Percentiles rank a stretch among this genome's conserved stretches.
Evolutionary conservation across 2,888 invertebrate species (phyloP).

Genomic region (Entomobrya multifasciata): DNA sequence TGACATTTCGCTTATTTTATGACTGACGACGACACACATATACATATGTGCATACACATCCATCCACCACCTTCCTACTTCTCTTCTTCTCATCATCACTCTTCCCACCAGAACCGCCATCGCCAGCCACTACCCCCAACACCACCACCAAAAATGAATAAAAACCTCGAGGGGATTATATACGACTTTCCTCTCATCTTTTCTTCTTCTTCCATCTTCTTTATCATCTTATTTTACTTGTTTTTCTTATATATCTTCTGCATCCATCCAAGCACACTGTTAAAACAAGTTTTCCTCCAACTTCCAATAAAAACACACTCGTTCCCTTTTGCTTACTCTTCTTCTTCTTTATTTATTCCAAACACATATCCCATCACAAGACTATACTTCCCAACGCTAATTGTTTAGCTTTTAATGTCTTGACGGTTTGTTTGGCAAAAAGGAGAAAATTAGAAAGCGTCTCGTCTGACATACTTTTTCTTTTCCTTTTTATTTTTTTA

Average conservation of each 20-base stretch:
- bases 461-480: conserved; percentile 44
- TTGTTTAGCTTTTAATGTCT: conserved; percentile 65
- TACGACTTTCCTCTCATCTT: conserved; percentile 29
- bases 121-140: background rate
- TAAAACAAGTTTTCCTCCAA: conserved; percentile 1
- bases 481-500: conserved; percentile 38
- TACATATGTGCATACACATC: too few species aligned
- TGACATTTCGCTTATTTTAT: conserved; percentile 45
- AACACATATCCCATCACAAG: conserved; percentile 47
- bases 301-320: conserved; percentile 22
- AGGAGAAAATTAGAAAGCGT: conserved; percentile 55
- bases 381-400: conserved; percentile 58
- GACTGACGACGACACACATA: conserved; percentile 21
- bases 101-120: background rate
- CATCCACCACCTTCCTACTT: background rate
- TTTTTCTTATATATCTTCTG: conserved; percentile 13
- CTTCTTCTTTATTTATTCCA: conserved; percentile 43
- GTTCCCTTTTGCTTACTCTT: conserved; percentile 22
- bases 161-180: conserved; percentile 57
- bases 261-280: too few species aligned
- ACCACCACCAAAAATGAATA: conserved; percentile 51
- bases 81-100: conserved; percentile 1
- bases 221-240: conserved; percentile 17
- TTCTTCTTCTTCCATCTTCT: conserved; percentile 2
- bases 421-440: conserved; percentile 53